phyloP scores from a whole-genome alignment of 2,797 vertebrate species.

The Ceyx erithaca region DNA sequence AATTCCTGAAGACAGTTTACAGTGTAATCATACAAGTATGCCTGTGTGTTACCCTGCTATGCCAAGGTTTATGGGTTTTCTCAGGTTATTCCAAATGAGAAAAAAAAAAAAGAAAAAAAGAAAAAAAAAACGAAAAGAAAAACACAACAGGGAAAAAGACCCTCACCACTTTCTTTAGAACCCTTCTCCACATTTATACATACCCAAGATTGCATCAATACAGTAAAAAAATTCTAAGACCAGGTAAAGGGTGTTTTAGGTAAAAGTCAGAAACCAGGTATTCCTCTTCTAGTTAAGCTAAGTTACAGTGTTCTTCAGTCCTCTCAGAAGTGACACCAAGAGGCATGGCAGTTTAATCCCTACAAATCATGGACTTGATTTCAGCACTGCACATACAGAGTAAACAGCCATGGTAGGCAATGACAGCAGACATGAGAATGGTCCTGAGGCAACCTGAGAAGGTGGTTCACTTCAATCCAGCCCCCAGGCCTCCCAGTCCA shows the following conservation, averaged over 20 bases:
- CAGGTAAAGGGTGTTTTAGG: background rate
- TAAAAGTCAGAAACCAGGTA: background rate
- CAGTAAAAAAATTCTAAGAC: background rate
- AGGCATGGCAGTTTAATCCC: background rate
- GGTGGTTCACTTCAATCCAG: background rate
- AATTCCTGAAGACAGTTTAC: constrained; percentile 1
- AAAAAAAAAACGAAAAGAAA: rapidly evolving
- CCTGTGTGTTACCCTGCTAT: background rate
- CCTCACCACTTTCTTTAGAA: background rate
- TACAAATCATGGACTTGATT: background rate
- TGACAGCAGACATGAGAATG: background rate
- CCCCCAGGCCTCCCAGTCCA: background rate
- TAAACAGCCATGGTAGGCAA: background rate
- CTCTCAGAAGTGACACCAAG: background rate
- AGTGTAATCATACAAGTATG: constrained; percentile 3
- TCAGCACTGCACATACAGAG: background rate
- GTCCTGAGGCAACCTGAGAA: rapidly evolving
- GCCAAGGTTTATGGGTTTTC: constrained; percentile 21
- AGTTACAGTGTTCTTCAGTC: background rate
- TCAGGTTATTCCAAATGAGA: background rate
- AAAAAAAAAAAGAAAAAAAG: rapidly evolving
- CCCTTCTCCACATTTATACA: background rate
- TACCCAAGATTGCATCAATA: background rate
- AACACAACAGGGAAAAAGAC: background rate
- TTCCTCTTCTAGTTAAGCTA: background rate